Base-by-base conservation (phyloP, 2,888 invertebrate species). In the Athripsodes cinereus region DNA sequence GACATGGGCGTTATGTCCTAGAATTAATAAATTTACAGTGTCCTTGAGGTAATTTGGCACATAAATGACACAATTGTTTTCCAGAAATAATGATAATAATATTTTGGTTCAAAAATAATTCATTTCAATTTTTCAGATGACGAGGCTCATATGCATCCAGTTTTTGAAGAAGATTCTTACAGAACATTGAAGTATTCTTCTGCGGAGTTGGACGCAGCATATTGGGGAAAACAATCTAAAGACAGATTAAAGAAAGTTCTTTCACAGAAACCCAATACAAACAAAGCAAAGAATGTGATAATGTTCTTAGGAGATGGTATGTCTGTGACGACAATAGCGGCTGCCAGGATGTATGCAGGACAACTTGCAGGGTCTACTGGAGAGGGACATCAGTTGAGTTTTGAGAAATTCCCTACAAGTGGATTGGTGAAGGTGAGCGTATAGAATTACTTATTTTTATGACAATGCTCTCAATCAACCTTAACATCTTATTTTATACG, bases 301-400 rank as follows among this genome's bases (percentile, higher is more conserved):
- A 72, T 87, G 68, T 86, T 87, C 69, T 69, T 88, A 58, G 87
- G 87, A 11, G 88, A 88, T 71, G 88, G 88, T 40, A 85, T 88
- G 86, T 85, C 86, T 1, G 73, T 87, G 57, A 76, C 85, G 13
- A 87, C 87, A 1, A 70, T 86, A 54, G 77, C 82, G 10, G 84
- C 85, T 1, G 76, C 81, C n/a, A 74, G 87, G 64, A 78, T 81
- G 22, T 81, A 81, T 66, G 72, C 79, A 48, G 86, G 85, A 1
- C 84, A 85, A 68, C 72, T 75, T 31, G 67, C 69, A n/a, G 70
- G 70, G 2, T 66, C 65, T 34, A 65, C 74, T 40, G 85, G 85
- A 2, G 86, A 86, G 70, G 83, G 83, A 66, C 70, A 73, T 2
- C 66, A 71, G 31, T 73, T 87, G 8, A 69, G 74, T 40, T 86